Evolutionary conservation across 1,140 invertebrate genomes (phyloP).

Genomic region (Drosophila pectinifera): DNA sequence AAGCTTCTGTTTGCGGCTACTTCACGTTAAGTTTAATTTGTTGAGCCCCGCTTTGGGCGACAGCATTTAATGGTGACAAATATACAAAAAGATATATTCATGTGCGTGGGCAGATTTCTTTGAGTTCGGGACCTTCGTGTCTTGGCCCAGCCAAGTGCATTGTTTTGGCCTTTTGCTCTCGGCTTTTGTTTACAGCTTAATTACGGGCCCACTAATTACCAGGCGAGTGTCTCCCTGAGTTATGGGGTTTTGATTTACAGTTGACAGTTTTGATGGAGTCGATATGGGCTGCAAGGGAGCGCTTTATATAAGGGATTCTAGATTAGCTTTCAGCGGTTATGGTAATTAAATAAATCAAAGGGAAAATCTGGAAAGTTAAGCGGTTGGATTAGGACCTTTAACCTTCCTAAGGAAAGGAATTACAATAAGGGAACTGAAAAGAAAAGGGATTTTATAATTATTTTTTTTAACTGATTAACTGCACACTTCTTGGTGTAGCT

Average conservation of each 20-base stretch:
- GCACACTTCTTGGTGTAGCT: neutral
- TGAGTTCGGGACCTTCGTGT: slow-evolving; percentile 33
- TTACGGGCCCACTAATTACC: slow-evolving; percentile 64
- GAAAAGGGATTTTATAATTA: neutral
- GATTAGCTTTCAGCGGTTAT: slow-evolving; percentile 20
- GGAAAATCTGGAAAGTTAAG: neutral
- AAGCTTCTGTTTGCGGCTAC: slow-evolving; percentile 48
- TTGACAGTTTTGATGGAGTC: slow-evolving; percentile 71
- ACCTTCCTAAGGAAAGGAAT: neutral
- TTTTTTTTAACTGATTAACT: neutral
- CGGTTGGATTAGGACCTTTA: neutral
- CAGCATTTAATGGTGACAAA: slow-evolving; percentile 48
- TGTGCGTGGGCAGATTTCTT: slow-evolving; percentile 44
- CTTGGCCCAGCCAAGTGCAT: slow-evolving; percentile 30
- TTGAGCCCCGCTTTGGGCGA: slow-evolving; percentile 43
- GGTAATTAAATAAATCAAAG: slow-evolving; percentile 2
- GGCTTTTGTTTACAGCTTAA: slow-evolving; percentile 63
- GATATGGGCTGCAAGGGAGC: slow-evolving; percentile 6
- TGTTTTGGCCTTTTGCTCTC: slow-evolving; percentile 20
- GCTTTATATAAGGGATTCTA: slow-evolving; percentile 15
- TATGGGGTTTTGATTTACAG: slow-evolving; percentile 74
- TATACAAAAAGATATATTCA: slow-evolving; percentile 19
- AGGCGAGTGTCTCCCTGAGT: slow-evolving; percentile 68
- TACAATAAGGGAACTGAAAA: neutral
- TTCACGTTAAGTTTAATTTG: slow-evolving; percentile 48